These are phyloP conservation scores for Lycaena phlaeas DNA, from an alignment of 2,888 invertebrate genomes.

Conservation along the genomic window DNA sequence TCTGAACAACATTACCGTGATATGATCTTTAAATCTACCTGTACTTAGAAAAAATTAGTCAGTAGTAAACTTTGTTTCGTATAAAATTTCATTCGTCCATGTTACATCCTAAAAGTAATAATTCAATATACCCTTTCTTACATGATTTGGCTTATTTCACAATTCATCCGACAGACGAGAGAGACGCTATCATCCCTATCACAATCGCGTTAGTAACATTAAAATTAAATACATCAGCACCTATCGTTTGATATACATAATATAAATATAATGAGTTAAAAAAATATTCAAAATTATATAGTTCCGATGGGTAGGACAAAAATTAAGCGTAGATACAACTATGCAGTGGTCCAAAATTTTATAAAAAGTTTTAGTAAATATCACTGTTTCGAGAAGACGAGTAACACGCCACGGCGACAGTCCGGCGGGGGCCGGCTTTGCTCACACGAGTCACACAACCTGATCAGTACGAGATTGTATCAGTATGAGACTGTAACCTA, in stretches of 20 bases:
- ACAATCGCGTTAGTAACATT: constrained; percentile 56
- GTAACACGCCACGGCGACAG: constrained; percentile 51
- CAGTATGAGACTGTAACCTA: too few relatives aligned
- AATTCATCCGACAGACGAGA: constrained; percentile 54
- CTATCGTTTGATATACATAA: constrained; percentile 59
- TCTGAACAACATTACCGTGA: constrained; percentile 49
- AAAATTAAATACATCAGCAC: constrained; percentile 67
- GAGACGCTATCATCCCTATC: constrained; percentile 58
- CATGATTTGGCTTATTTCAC: constrained; percentile 60
- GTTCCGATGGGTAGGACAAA: constrained; percentile 40
- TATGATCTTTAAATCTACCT: constrained; percentile 59
- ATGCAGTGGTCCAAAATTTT: constrained; percentile 53
- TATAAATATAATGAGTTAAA: constrained; percentile 48
- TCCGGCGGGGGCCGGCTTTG: constrained; percentile 13
- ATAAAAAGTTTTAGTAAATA: constrained; percentile 38
- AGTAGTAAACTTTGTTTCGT: constrained; percentile 62
- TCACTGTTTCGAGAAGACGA: constrained; percentile 50
- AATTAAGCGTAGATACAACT: constrained; percentile 54
- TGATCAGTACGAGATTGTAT: too few relatives aligned
- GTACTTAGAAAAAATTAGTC: constrained; percentile 63
- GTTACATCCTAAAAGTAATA: constrained; percentile 59
- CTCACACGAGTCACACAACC: constrained; percentile 6
- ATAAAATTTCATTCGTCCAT: constrained; percentile 60
- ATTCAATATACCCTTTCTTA: constrained; percentile 63
- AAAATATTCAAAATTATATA: constrained; percentile 39